Base-by-base conservation (phyloP, 2,888 invertebrate genomes). In the Eumerus sabulonum region DNA sequence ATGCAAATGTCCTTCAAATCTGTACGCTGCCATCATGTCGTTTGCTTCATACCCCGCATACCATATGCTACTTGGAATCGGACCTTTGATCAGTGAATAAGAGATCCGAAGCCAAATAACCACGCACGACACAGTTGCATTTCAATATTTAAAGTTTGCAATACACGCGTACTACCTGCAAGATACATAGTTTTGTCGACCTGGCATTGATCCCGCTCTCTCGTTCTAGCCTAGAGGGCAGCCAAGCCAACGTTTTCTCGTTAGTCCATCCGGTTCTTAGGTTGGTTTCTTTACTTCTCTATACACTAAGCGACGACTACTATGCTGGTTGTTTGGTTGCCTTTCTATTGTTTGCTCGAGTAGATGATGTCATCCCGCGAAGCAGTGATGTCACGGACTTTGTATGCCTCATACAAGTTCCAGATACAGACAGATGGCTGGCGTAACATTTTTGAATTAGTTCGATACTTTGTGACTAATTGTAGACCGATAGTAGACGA, bases 321-420 rank as follows among this genome's bases (percentile, higher is more conserved):
- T n/a, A n/a, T n/a, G n/a, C n/a, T 27, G 27, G 27, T 27, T 59
- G 54, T 70, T 73, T 74, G 63, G 67, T 72, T 73, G 79, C 64
- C 60, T 66, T 73, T 79, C 74, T 79, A 74, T 74, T 79, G 79
- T 79, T 68, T 74, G 74, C 59, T 47, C 59, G 38, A 62, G 40
- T 16, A 44, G 45, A 72, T 76, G 76, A 76, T 71, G 76, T 76
- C 76, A 76, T 72, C 45, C n/a, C 50, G 40, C 63, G 47, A 47
- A 59, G 47, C 57, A 73, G 77, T 79, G 77, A 79, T 79, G 77
- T 79, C 79, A 79, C 79, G 74, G 59, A 53, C 48, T 59, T 16
- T 19, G 27, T 7, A 45, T 11, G 12, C 9, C 45, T 56, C 57
- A 38, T 40, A 27, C 16, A 17, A 27, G 7, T 27, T 27, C 27